Percentiles rank a stretch among this genome's conserved stretches.
These are phyloP conservation scores for Agapostemon virescens DNA, from an alignment of 2,888 invertebrate species.

Conservation along the genomic window DNA sequence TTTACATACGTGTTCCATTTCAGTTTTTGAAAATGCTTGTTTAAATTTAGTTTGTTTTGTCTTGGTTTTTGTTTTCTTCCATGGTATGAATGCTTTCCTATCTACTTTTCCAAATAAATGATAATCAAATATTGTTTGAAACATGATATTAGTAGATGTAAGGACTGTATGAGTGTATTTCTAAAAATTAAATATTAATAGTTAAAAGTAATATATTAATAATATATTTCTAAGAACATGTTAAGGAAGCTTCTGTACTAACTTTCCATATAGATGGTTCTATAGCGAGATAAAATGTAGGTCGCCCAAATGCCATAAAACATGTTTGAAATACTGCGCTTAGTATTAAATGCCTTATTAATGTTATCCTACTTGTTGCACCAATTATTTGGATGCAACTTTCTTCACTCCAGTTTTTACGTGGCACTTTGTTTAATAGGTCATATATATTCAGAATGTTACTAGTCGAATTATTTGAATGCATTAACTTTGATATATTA, in stretches of 20 bases:
- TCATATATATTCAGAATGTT: constrained; percentile 74
- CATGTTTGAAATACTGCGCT: constrained; percentile 84
- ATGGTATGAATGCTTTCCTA: constrained; percentile 85
- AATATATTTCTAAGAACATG: background rate
- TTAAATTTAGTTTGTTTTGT: constrained; percentile 13
- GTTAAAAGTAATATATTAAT: background rate
- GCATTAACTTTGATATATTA: constrained; percentile 82
- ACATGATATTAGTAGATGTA: constrained; percentile 80
- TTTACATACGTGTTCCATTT: accelerated
- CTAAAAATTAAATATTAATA: constrained; percentile 43
- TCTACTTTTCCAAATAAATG: constrained; percentile 82
- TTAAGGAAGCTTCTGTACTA: constrained; percentile 67
- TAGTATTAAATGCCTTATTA: constrained; percentile 85
- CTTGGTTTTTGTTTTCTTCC: constrained; percentile 80
- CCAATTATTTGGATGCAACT: constrained; percentile 84
- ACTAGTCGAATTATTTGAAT: constrained; percentile 83
- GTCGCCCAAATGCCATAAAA: constrained; percentile 83
- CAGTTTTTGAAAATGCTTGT: background rate
- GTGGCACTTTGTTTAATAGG: constrained; percentile 82
- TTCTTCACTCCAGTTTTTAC: constrained; percentile 80
- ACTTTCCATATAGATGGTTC: constrained; percentile 85
- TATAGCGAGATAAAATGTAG: constrained; percentile 84
- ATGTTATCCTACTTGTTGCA: constrained; percentile 82
- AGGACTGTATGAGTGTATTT: background rate
- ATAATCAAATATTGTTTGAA: constrained; percentile 86